These are phyloP conservation scores for Molorchus minor DNA, from an alignment of 2,888 invertebrate genomes.

Conservation along the genomic window DNA sequence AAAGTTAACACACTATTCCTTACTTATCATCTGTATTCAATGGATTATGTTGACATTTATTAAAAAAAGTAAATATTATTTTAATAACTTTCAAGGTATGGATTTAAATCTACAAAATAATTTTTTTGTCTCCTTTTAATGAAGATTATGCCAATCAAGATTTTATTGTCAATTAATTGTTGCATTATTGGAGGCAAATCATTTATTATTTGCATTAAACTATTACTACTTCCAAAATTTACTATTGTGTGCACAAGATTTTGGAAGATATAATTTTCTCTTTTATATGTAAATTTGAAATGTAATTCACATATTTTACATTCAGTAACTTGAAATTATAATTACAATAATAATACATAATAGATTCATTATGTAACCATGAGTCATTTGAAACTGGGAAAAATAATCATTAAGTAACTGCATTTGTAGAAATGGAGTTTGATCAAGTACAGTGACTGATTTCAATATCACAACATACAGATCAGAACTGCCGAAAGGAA, in stretches of 20 bases:
- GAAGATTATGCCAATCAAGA: neutral
- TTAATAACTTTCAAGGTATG: neutral
- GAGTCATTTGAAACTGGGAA: neutral
- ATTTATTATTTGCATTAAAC: neutral
- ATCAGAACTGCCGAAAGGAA: no score
- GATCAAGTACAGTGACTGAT: no score
- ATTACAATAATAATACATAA: neutral
- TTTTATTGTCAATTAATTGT: neutral
- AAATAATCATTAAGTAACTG: neutral
- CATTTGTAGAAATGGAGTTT: no score
- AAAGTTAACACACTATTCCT: no score
- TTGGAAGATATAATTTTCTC: slow-evolving; percentile 28
- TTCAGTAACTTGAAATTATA: slow-evolving; percentile 1
- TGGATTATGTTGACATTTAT: no score
- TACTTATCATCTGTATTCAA: no score
- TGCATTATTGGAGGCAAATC: neutral
- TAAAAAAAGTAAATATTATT: neutral
- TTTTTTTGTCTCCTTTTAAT: neutral
- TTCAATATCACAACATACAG: no score
- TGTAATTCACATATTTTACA: slow-evolving; percentile 16
- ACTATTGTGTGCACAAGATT: slow-evolving; percentile 23
- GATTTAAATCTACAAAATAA: neutral
- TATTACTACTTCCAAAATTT: slow-evolving; percentile 4
- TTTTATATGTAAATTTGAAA: slow-evolving; percentile 25
- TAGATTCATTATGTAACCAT: no score